A percentile compares a stretch with the other conserved stretches of the same genome.
Evolutionary conservation across 2,888 invertebrate genomes (phyloP).

Genomic region (Baccha elongata): DNA sequence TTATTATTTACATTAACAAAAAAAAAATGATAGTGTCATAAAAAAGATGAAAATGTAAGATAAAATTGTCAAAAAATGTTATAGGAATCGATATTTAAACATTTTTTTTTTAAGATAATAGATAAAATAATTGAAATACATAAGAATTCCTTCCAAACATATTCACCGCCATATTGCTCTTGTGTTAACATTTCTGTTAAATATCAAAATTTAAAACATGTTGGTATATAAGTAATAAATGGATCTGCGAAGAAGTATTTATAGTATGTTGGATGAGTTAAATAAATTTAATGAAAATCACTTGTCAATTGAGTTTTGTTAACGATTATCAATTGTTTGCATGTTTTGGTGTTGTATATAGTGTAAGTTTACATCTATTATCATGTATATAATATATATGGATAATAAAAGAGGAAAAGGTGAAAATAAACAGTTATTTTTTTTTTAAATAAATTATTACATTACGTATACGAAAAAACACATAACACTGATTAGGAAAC

Average conservation of each 20-base stretch:
- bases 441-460: constrained; percentile 44
- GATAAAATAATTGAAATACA: constrained; percentile 60
- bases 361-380: constrained; percentile 51
- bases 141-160: constrained; percentile 75
- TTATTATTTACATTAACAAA: no score
- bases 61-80: constrained; percentile 29
- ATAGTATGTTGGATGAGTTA: constrained; percentile 60
- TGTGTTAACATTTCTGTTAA: constrained; percentile 74
- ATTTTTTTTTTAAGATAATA: constrained; percentile 51
- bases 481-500: constrained; percentile 71
- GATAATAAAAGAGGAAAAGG: constrained; percentile 34
- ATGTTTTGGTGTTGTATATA: constrained; percentile 44
- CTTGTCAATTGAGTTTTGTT: constrained; percentile 53
- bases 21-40: constrained; percentile 15
- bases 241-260: constrained; percentile 63
- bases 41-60: constrained; percentile 16
- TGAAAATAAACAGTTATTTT: constrained; percentile 49
- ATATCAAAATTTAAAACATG: constrained; percentile 63
- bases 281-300: constrained; percentile 50
- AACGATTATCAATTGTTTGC: constrained; percentile 23
- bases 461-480: constrained; percentile 61
- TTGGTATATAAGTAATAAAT: constrained; percentile 50
- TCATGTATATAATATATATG: constrained; percentile 33
- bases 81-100: constrained; percentile 32
- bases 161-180: constrained; percentile 83